These are phyloP conservation scores for Allacma fusca DNA, from an alignment of 2,888 invertebrate species.

Conservation along the genomic window DNA sequence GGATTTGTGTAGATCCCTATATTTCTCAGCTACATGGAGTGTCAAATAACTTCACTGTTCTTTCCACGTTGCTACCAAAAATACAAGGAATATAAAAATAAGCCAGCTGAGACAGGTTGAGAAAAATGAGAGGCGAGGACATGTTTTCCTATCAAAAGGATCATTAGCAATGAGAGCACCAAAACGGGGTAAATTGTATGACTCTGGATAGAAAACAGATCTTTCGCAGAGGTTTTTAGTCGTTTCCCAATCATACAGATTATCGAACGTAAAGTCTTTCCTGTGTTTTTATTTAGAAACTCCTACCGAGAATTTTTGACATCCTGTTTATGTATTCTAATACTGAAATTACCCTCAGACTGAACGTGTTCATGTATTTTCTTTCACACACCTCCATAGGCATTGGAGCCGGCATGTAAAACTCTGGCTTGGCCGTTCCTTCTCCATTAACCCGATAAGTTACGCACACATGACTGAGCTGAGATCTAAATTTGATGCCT, in stretches of 20 bases:
- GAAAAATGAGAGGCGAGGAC: too few relatives aligned
- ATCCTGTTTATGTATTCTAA: slow-evolving; percentile 38
- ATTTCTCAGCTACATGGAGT: too few relatives aligned
- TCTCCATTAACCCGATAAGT: too few relatives aligned
- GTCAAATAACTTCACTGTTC: too few relatives aligned
- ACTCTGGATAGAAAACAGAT: too few relatives aligned
- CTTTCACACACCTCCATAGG: neutral
- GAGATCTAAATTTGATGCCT: too few relatives aligned
- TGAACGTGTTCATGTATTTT: slow-evolving; percentile 8
- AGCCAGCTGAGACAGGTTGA: neutral
- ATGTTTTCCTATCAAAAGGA: neutral
- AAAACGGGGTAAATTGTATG: too few relatives aligned
- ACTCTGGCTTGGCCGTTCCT: too few relatives aligned
- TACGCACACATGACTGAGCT: too few relatives aligned
- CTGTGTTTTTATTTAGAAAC: slow-evolving; percentile 33
- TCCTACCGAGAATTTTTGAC: slow-evolving; percentile 31
- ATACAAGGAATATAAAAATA: too few relatives aligned
- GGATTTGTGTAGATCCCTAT: too few relatives aligned
- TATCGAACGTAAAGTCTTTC: slow-evolving; percentile 10
- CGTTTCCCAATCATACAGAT: slow-evolving; percentile 31
- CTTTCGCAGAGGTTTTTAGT: neutral
- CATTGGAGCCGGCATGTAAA: neutral
- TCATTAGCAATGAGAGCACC: neutral
- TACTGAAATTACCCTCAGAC: slow-evolving; percentile 34
- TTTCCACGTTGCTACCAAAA: too few relatives aligned